Evolutionary conservation across 92 coral and sea anemone species (phyloP), one percentile per base, ranked within the genome.

Genomic region (Anthopleura xanthogrammica): DNA sequence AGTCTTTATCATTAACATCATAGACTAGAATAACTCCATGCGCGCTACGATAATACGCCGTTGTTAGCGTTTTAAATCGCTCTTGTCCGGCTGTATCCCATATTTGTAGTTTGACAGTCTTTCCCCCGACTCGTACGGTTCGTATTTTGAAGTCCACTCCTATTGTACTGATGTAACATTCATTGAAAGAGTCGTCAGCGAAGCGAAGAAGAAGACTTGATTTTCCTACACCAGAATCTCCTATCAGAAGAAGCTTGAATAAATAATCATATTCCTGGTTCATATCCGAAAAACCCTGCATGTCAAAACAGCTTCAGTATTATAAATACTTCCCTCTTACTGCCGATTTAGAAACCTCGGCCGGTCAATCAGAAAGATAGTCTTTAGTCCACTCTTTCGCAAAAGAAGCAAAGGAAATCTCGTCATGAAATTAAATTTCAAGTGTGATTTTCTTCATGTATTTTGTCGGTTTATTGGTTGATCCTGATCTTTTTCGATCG

Each of bases 11-110:
- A 65, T 94, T 97, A 0, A 97, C 99, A 80, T 97, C 99, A 81
- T 94, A 97, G 0, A 97, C 98, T 64, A 94, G 52, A 56, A 97
- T 83, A 41, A 97, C 95, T 1, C 99, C 99, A 65, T 97, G 99
- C 19, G 99, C 99, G 82, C 99, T 97, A 13, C 99, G 92, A 60
- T 97, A 97, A 77, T 97, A 97, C 12, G 99, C 99, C 19, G 99
- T 94, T 3, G 99, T 97, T 5, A 97, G 91, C 13, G 99, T 97
- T 62, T 94, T 90, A 79, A 97, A 97, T 8, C 99, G 92, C 71
- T 97, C 99, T 76, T 97, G 99, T 0, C 99, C 99, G 0, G 99
- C 99, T 13, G 98, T 97, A 65, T 97, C 99, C 99, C 99, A 97
- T 16, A 97, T 97, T 52, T 97, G 99, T 8, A 94, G 87, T 60